phyloP scores from a whole-genome alignment of 1,140 invertebrate genomes.

The Cotesia glomerata region DNA sequence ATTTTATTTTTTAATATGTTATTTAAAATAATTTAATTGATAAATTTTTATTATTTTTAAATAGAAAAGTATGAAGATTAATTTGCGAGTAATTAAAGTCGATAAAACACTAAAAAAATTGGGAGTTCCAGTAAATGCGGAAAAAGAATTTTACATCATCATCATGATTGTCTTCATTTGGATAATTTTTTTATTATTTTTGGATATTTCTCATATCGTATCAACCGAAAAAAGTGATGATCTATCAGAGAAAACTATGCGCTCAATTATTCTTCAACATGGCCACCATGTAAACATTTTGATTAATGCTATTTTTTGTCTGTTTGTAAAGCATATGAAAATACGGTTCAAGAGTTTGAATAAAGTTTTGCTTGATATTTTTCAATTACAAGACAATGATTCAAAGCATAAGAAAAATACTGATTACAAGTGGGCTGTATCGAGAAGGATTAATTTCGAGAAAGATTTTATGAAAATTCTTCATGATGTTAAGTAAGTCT shows the following conservation, averaged over 20 bases:
- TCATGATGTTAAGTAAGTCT: too few species aligned
- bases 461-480: not conserved
- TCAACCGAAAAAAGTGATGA: not conserved
- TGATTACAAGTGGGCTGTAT: not conserved
- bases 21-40: too few species aligned
- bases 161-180: too few species aligned
- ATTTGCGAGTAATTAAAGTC: too few species aligned
- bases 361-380: not conserved
- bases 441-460: not conserved
- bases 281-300: not conserved
- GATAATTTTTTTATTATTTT: too few species aligned
- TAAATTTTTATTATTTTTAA: too few species aligned
- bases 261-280: not conserved
- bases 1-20: too few species aligned
- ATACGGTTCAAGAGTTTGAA: not conserved
- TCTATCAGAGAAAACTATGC: not conserved
- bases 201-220: too few species aligned
- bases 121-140: too few species aligned
- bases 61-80: too few species aligned
- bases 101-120: too few species aligned
- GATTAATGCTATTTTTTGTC: not conserved
- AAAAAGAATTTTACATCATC: too few species aligned
- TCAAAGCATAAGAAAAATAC: not conserved
- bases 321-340: not conserved
- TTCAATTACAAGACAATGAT: not conserved